Evolutionary conservation across 2,113 vertebrate species (phyloP).

Genomic region (Hippocampus abdominalis): DNA sequence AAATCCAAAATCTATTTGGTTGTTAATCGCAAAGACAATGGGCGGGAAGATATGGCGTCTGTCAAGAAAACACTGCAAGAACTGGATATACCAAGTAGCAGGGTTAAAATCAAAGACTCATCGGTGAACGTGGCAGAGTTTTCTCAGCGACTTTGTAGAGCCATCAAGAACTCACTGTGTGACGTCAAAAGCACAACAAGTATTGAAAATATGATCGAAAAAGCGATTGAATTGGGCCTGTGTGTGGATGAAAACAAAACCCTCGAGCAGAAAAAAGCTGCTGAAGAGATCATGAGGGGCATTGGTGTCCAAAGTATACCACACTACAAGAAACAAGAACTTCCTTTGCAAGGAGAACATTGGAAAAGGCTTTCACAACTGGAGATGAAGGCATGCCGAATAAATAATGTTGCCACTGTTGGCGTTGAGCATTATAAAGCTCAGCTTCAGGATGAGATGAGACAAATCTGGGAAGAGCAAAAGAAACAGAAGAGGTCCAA

Average conservation of each 20-base stretch:
- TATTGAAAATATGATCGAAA: background rate
- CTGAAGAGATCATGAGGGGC: background rate
- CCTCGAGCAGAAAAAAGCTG: background rate
- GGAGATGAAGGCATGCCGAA: slow-evolving; percentile 3
- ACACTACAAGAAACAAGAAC: slow-evolving; percentile 2
- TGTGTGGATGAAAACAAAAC: slow-evolving; percentile 1
- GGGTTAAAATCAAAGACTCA: background rate
- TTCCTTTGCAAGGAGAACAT: slow-evolving; percentile 6
- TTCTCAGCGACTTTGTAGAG: slow-evolving; percentile 10
- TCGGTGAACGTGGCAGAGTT: slow-evolving; percentile 25
- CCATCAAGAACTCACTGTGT: slow-evolving; percentile 19
- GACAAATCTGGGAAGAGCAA: background rate
- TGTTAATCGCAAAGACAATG: background rate
- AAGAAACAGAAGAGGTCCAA: background rate
- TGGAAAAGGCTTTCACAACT: slow-evolving; percentile 4
- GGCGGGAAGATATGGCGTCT: background rate
- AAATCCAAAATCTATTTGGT: slow-evolving; percentile 43
- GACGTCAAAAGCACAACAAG: background rate
- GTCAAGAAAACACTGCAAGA: background rate
- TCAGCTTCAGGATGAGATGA: background rate
- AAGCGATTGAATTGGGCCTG: background rate
- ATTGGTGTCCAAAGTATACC: background rate
- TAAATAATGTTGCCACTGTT: background rate
- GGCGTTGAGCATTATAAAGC: background rate
- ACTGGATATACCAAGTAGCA: slow-evolving; percentile 26